Conservation (phyloP, 2,113 vertebrate species). For the Axis porcinus region DNA sequence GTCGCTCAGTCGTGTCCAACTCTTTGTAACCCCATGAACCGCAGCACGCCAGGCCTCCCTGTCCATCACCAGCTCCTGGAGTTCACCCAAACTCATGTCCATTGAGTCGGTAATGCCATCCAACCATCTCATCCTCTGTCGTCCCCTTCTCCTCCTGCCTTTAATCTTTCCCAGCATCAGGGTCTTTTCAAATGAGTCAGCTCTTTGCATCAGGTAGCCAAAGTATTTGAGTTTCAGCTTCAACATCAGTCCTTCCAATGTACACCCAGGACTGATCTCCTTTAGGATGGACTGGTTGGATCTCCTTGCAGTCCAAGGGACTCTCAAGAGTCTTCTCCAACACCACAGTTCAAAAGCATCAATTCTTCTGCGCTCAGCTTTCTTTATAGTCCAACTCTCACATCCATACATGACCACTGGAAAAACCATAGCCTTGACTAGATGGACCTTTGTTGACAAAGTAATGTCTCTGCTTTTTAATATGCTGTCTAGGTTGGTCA, state of each 20-base stretch:
- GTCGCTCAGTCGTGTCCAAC: accelerated
- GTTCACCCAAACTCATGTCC: not conserved
- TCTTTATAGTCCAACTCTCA: not conserved
- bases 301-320: not conserved
- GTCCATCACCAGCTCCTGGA: not conserved
- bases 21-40: not conserved
- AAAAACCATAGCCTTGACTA: not conserved
- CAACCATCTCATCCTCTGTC: not conserved
- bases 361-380: accelerated
- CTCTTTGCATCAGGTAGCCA: not conserved
- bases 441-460: not conserved
- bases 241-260: not conserved
- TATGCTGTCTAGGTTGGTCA: not conserved
- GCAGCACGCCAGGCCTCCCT: not conserved
- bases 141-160: not conserved
- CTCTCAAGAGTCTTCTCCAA: not conserved
- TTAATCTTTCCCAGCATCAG: not conserved
- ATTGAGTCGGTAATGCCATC: not conserved
- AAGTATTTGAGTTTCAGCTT: not conserved
- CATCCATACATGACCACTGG: not conserved
- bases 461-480: not conserved
- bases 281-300: not conserved
- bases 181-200: not conserved
- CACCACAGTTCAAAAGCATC: not conserved
- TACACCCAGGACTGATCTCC: not conserved